Evolutionary conservation across 2,113 vertebrate species (phyloP).

Genomic region (Pelodiscus sinensis): DNA sequence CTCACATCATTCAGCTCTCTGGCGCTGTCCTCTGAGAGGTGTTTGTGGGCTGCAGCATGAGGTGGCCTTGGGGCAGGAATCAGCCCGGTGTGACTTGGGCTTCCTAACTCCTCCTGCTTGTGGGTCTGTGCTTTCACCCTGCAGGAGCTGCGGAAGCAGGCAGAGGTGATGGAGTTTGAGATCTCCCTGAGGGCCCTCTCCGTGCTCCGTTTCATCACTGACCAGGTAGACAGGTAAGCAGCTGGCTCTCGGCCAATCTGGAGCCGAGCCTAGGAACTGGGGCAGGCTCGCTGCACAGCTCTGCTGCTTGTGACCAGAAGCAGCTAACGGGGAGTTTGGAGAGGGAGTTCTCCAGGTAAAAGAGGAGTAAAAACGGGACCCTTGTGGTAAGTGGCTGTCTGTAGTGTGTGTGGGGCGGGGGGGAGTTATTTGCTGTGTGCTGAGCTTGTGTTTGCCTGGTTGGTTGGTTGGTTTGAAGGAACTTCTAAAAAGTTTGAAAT

Average conservation of each 20-base stretch:
- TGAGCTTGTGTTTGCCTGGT: no score
- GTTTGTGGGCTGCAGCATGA: background rate
- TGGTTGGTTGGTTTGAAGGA: no score
- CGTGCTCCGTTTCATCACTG: conserved; percentile 91
- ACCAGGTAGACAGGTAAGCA: conserved; percentile 88
- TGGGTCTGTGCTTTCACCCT: background rate
- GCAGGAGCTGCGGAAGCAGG: conserved; percentile 89
- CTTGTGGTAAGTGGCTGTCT: no score
- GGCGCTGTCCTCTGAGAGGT: background rate
- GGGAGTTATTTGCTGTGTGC: no score
- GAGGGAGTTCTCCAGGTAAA: no score
- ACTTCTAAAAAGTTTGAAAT: no score
- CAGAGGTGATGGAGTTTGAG: conserved; percentile 87
- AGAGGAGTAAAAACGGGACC: no score
- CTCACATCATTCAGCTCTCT: background rate
- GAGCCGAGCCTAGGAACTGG: background rate
- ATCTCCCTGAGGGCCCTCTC: conserved; percentile 92
- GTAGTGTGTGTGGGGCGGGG: no score
- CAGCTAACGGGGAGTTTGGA: no score
- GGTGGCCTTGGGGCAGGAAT: background rate
- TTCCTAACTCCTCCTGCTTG: conserved; percentile 6
- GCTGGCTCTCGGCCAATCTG: background rate
- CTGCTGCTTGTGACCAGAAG: no score
- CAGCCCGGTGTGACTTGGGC: conserved; percentile 10
- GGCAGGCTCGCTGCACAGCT: background rate